Evolutionary conservation across 2,113 vertebrate species (phyloP), one percentile per base, ranked within the genome.

Genomic region (Tor tambroides): DNA sequence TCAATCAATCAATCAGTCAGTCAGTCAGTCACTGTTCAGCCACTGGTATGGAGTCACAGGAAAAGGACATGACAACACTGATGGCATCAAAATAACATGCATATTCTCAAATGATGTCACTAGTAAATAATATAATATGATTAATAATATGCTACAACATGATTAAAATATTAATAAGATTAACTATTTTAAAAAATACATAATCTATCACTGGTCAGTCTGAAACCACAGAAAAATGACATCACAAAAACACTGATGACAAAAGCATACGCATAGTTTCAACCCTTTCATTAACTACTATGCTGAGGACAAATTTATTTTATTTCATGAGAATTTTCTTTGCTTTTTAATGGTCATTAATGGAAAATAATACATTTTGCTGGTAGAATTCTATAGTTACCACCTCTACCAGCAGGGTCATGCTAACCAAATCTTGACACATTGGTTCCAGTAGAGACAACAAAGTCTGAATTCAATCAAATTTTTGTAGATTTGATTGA

Each of bases 401-500:
- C 21, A 74, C 71, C 41, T 74, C 38, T 5, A 49, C 41, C 41
- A 28, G 6, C n/a, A 17, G 14, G 41, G 71, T 41, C 74, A 49
- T 76, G 41, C 38, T 46, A 76, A 46, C 41, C 38, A 46, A 46
- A 46, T 3, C 23, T 76, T 15, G 41, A 43, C 10, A 2, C 4
- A 49, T 6, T 76, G 43, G 41, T 65, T 26, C 59, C 59, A 82
- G 61, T 28, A 30, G 59, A 61, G 5, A 28, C 6, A 6, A 67
- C 38, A 11, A 6, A 21, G 6, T 67, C 80, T 81, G 19, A 81
- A 67, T 81, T 28, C 38, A 81, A 65, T 81, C 80, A 81, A 38
- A 6, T 43, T 65, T 46, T 3, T 38, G 3, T 43, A 81, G 80
- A 46, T n/a, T n/a, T n/a, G n/a, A n/a, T n/a, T n/a, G n/a, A n/a